A percentile compares a stretch with the other conserved stretches of the same genome.
Conservation (phyloP, 2,113 vertebrate species). For the Ptilonorhynchus violaceus region DNA sequence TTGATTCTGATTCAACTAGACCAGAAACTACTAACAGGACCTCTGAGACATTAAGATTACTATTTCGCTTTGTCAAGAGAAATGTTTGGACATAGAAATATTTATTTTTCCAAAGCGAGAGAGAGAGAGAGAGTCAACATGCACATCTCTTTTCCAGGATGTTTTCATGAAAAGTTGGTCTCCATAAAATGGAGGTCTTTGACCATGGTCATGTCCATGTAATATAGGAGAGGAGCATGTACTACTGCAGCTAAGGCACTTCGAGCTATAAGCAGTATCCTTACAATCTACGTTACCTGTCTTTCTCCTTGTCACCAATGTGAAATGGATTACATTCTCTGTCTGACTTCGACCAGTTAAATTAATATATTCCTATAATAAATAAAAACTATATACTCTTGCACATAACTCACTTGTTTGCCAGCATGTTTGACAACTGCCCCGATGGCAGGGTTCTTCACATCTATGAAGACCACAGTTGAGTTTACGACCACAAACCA, state of each 20-base stretch:
- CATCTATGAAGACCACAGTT: constrained; percentile 95
- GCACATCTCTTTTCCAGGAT: not conserved
- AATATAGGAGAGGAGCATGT: not conserved
- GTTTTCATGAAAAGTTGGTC: not conserved
- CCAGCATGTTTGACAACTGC: constrained; percentile 96
- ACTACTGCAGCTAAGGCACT: not conserved
- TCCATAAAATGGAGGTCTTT: not conserved
- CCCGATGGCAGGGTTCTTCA: constrained; percentile 94
- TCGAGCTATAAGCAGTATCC: not conserved
- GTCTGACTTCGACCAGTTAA: not conserved
- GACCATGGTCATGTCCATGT: not conserved
- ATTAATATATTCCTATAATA: not conserved
- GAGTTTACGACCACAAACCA: constrained; percentile 95
- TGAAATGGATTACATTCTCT: not conserved
- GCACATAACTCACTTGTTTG: constrained; percentile 86
- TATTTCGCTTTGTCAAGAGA: not conserved
- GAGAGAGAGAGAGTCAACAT: not conserved
- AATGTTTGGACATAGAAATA: not conserved
- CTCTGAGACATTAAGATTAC: not conserved
- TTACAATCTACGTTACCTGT: not conserved
- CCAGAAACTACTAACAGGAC: not conserved
- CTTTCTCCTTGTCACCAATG: not conserved
- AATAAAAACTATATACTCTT: not conserved
- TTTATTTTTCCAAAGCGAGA: not conserved
- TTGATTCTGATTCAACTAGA: not conserved